Conservation (phyloP, 2,797 vertebrate species). For the Arrhamphus sclerolepis region DNA sequence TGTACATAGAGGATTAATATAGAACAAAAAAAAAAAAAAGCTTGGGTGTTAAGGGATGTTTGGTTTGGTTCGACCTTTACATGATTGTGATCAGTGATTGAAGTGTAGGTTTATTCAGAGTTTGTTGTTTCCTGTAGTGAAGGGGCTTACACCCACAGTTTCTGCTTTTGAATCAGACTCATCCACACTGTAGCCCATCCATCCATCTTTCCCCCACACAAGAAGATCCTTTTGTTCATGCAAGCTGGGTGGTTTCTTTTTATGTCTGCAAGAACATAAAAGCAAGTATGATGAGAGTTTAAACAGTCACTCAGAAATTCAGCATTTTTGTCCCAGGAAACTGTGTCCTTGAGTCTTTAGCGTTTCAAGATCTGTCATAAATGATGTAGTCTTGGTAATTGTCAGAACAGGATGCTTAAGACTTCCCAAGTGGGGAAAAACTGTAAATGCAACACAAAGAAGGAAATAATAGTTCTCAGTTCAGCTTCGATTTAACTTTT, state of each 20-base stretch:
- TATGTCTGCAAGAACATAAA: not conserved
- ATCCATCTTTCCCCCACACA: conserved; percentile 3
- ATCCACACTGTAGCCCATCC: conserved; percentile 6
- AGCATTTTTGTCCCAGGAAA: conserved; percentile 8
- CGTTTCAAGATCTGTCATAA: not conserved
- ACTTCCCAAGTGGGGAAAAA: not conserved
- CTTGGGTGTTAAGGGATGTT: conserved; percentile 12
- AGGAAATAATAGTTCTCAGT: not conserved
- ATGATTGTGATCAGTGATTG: not conserved
- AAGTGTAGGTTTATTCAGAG: not conserved
- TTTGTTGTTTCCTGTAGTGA: too few relatives aligned
- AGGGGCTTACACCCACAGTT: too few relatives aligned
- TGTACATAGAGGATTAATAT: conserved; percentile 64
- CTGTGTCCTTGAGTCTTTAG: not conserved
- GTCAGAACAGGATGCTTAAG: not conserved
- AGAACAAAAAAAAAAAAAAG: conserved; percentile 29
- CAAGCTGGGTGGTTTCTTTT: conserved; percentile 10
- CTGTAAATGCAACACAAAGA: conserved; percentile 13
- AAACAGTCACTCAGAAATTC: not conserved
- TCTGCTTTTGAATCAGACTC: not conserved
- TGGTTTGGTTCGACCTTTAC: conserved; percentile 34
- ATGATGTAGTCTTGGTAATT: not conserved
- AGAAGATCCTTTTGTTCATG: conserved; percentile 9
- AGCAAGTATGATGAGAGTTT: conserved; percentile 9
- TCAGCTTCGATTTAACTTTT: conserved; percentile 9